phyloP scores from a whole-genome alignment of 2,113 vertebrate species.

The Myrmophylax atrothorax region DNA sequence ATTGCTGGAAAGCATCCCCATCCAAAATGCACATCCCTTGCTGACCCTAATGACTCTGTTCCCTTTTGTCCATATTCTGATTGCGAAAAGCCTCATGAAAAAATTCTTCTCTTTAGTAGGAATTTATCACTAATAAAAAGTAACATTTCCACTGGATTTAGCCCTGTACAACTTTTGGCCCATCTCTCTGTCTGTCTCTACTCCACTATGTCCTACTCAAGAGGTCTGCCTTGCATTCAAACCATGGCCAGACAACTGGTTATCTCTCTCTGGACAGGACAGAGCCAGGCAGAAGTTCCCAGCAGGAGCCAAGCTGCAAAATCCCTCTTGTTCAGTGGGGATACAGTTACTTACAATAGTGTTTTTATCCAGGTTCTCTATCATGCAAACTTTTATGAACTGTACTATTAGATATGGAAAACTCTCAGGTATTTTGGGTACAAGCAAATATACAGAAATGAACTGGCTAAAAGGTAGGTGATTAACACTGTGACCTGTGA shows the following conservation, averaged over 20 bases:
- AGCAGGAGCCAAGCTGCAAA: neutral
- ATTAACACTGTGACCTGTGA: neutral
- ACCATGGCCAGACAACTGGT: fast-evolving
- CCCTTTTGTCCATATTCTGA: neutral
- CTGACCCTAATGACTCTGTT: neutral
- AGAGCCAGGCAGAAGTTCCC: neutral
- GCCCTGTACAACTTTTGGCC: neutral
- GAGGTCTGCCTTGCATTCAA: neutral
- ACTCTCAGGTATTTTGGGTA: neutral
- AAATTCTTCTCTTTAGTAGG: neutral
- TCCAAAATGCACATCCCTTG: neutral
- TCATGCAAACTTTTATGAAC: conserved; percentile 8
- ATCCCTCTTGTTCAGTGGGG: neutral
- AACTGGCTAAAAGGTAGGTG: neutral
- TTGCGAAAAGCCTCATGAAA: neutral
- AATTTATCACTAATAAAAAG: neutral
- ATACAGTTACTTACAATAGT: neutral
- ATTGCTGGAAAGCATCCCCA: neutral
- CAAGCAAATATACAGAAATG: neutral
- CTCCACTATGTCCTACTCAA: neutral
- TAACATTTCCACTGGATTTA: neutral
- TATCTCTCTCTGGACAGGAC: neutral
- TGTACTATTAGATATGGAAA: neutral
- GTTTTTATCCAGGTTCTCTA: neutral
- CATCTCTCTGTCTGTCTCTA: neutral